Evolutionary conservation across 2,888 invertebrate genomes (phyloP).

Genomic region (Chloromyia formosa): DNA sequence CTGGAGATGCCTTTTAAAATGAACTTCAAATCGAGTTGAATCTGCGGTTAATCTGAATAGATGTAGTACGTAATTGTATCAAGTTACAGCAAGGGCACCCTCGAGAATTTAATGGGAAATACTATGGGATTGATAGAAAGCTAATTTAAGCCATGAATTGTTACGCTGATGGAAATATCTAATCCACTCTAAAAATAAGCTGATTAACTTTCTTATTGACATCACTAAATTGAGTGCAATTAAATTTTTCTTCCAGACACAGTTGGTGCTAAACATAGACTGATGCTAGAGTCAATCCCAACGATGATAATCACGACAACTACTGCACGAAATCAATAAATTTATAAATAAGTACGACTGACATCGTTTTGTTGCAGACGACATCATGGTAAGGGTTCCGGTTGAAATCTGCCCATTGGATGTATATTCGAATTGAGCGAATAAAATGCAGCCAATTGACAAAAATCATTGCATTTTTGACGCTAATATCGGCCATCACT

Average conservation of each 20-base stretch:
- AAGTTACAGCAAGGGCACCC: too few relatives aligned
- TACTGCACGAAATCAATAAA: constrained; percentile 4
- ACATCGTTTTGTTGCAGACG: not conserved
- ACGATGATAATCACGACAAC: constrained; percentile 7
- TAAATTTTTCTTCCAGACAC: constrained; percentile 15
- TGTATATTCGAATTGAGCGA: not conserved
- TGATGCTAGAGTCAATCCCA: constrained; percentile 18
- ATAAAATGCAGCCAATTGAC: constrained; percentile 24
- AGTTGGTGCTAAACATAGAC: constrained; percentile 24
- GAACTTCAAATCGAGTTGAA: too few relatives aligned
- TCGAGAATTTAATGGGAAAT: too few relatives aligned
- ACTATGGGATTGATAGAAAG: too few relatives aligned
- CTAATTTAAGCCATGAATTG: too few relatives aligned
- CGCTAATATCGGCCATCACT: not conserved
- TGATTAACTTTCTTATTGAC: too few relatives aligned
- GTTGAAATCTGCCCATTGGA: not conserved
- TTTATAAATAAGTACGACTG: not conserved
- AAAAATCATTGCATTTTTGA: not conserved
- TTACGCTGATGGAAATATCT: too few relatives aligned
- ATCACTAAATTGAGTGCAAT: too few relatives aligned
- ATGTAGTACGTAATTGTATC: too few relatives aligned
- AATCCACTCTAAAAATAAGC: too few relatives aligned
- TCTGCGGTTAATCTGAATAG: too few relatives aligned
- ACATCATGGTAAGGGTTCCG: constrained; percentile 24
- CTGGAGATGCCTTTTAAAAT: too few relatives aligned